These are phyloP conservation scores for Drosophila kohkoa DNA, from an alignment of 1,140 invertebrate species.

Conservation along the genomic window DNA sequence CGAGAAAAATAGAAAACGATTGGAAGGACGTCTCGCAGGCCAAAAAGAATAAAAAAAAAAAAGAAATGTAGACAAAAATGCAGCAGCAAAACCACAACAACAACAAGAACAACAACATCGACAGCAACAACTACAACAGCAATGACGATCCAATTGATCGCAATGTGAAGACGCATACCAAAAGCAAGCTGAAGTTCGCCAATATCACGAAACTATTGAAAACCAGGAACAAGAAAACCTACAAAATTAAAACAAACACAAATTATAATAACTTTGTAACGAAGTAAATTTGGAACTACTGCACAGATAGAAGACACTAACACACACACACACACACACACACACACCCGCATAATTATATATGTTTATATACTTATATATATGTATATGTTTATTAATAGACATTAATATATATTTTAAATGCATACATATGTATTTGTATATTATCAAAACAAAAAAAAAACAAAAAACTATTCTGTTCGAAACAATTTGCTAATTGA, in stretches of 20 bases:
- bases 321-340: slow-evolving; percentile 11
- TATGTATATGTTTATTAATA: slow-evolving; percentile 3
- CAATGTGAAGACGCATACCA: too few relatives aligned
- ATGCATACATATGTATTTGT: slow-evolving; percentile 19
- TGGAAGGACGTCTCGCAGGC: not conserved
- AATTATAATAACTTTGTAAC: not conserved
- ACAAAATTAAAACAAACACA: not conserved
- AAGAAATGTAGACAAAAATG: too few relatives aligned
- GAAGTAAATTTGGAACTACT: slow-evolving; percentile 2
- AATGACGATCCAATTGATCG: too few relatives aligned
- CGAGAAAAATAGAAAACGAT: not conserved
- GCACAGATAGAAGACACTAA: not conserved
- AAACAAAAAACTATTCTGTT: slow-evolving; percentile 32
- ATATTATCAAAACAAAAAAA: slow-evolving; percentile 30
- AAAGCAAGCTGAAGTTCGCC: too few relatives aligned
- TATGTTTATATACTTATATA: slow-evolving; percentile 12
- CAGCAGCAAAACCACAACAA: too few relatives aligned
- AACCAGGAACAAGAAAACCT: not conserved
- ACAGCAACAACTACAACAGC: too few relatives aligned
- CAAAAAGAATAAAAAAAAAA: too few relatives aligned
- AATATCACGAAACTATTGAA: not conserved
- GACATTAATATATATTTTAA: not conserved
- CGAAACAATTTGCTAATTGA: slow-evolving; percentile 11
- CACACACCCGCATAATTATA: slow-evolving; percentile 20
- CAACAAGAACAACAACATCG: too few relatives aligned